These are phyloP conservation scores for Seriola rivoliana DNA, from an alignment of 2,113 vertebrate genomes.

Conservation along the genomic window DNA sequence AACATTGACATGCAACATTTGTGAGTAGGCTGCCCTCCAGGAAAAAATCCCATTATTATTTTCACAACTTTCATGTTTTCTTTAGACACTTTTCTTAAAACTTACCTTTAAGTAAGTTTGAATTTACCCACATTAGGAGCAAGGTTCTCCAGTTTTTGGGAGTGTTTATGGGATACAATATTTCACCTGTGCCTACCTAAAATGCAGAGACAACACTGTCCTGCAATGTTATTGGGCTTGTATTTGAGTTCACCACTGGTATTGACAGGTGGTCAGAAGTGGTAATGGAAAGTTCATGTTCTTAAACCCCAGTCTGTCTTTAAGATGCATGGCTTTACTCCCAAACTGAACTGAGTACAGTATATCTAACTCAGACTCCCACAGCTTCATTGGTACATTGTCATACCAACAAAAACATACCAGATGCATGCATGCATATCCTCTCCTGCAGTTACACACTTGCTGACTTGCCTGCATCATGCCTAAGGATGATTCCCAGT, in stretches of 20 bases:
- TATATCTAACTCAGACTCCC: background rate
- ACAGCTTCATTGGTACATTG: background rate
- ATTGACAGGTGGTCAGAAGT: background rate
- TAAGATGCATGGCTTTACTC: background rate
- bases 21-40: no score
- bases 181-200: background rate
- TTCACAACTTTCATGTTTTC: no score
- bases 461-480: background rate
- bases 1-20: no score
- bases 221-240: background rate
- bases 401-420: background rate
- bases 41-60: no score
- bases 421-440: background rate
- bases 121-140: no score
- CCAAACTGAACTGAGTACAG: background rate
- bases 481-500: background rate
- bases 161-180: background rate
- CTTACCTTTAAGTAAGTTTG: no score
- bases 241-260: background rate
- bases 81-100: no score
- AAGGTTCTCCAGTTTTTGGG: background rate
- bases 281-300: background rate
- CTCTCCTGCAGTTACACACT: background rate
- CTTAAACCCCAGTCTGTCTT: background rate
- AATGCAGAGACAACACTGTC: background rate